A percentile compares a stretch with the other conserved stretches of the same genome.
These are phyloP conservation scores for Drosophila punjabiensis DNA, from an alignment of 1,140 invertebrate species.

Conservation along the genomic window DNA sequence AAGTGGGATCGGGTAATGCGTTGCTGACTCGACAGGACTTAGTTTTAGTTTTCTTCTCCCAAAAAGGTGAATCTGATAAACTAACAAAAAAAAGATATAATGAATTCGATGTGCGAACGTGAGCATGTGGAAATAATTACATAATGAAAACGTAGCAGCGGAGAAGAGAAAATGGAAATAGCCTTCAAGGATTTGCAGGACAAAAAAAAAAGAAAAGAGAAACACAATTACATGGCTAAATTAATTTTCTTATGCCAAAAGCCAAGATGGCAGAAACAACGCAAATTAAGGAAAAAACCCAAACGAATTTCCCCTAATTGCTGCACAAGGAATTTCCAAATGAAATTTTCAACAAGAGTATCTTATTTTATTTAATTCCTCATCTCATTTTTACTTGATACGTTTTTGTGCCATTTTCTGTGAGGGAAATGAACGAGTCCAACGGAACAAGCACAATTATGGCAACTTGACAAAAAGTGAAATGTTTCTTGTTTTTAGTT, in stretches of 20 bases:
- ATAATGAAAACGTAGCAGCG: conserved; percentile 31
- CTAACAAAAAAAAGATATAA: conserved; percentile 13
- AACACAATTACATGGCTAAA: conserved; percentile 56
- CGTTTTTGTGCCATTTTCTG: neutral
- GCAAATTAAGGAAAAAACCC: conserved; percentile 28
- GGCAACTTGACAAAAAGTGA: neutral
- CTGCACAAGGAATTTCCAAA: conserved; percentile 74
- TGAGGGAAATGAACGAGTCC: neutral
- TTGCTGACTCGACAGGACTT: conserved; percentile 69
- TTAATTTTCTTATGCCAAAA: conserved; percentile 54
- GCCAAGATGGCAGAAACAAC: conserved; percentile 19
- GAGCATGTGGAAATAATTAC: conserved; percentile 68
- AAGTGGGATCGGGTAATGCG: conserved; percentile 77
- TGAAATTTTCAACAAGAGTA: conserved; percentile 73
- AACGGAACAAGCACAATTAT: neutral
- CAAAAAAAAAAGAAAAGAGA: neutral
- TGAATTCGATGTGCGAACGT: conserved; percentile 47
- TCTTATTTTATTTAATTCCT: conserved; percentile 63
- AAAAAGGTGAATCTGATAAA: conserved; percentile 46
- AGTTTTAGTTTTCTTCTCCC: conserved; percentile 31
- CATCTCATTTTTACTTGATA: conserved; percentile 47
- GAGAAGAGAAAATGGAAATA: conserved; percentile 35
- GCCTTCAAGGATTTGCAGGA: conserved; percentile 14
- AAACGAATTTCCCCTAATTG: conserved; percentile 69
- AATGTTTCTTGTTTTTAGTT: neutral